Evolutionary conservation across 2,888 invertebrate genomes (phyloP), one percentile per base, ranked within the genome.

Genomic region (Xiphydria camelus): DNA sequence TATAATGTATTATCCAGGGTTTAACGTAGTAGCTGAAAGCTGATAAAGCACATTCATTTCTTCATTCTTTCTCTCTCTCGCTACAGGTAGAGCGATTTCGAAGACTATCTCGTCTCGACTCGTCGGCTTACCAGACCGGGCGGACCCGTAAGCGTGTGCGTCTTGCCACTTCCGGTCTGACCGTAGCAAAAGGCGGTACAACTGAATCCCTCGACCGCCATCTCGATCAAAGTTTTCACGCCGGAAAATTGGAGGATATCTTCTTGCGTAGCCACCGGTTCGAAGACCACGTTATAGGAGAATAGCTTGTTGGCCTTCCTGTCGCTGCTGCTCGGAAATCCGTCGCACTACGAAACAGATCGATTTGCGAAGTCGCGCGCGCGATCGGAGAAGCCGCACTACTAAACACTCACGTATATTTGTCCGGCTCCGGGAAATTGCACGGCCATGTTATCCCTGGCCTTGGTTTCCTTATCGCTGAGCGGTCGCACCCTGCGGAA

Each of bases 151-250:
- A 96, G 82, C 0, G 96, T 96, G 72, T 95, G 94, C 0, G 96
- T 96, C 78, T 96, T 96, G 4, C 96, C 96, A 57, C 94, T 94
- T 31, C 96, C 95, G 0, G 96, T 96, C 78, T 96, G 96, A 1
- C 96, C 96, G 76, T 96, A 96, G 70, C 96, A 96, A 77, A 96
- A 92, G 18, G 89, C 91, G 1, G 96, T 96, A 68, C 94, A 93
- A 20, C 91, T 88, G 75, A 94, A 96, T 15, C 96, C 96, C 70
- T 94, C 93, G 23, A 95, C 85, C 1, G 94, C 91, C 93, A 95
- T 94, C 73, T 94, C 92, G 45, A 96, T 85, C 10, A 96, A 84
- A 38, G 91, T 82, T 69, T 91, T 94, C 49, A 95, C 85, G 1
- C 95, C 95, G 0, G 90, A 94, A 77, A 89, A 91, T 70, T 94